These are phyloP conservation scores for Bucorvus abyssinicus DNA, from an alignment of 2,797 vertebrate genomes.

Conservation along the genomic window DNA sequence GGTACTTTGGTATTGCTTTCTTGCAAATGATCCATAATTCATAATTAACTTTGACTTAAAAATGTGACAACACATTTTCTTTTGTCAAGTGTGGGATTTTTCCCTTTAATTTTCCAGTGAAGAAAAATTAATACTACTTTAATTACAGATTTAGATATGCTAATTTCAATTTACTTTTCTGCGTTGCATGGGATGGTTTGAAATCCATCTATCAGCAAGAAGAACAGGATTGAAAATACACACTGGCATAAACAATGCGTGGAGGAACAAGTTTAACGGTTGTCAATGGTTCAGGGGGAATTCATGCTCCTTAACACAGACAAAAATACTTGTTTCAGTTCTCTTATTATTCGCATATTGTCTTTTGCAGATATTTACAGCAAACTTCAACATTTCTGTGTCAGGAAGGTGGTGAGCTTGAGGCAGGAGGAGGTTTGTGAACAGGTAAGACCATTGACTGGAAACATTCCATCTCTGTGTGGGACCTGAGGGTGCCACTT, in stretches of 20 bases:
- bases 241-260: background rate
- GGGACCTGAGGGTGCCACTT: background rate
- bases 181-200: background rate
- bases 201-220: background rate
- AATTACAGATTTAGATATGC: slow-evolving; percentile 20
- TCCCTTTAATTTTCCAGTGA: background rate
- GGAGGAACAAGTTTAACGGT: background rate
- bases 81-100: background rate
- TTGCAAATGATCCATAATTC: slow-evolving; percentile 63
- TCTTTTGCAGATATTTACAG: background rate
- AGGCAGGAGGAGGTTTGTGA: background rate
- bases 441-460: background rate
- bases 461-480: background rate
- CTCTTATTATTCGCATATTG: background rate
- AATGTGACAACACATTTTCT: slow-evolving; percentile 47
- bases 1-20: slow-evolving; percentile 59
- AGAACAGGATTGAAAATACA: background rate
- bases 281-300: background rate
- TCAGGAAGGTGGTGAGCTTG: background rate
- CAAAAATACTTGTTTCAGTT: background rate
- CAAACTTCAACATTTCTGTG: background rate
- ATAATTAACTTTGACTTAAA: slow-evolving; percentile 42
- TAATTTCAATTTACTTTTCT: slow-evolving; percentile 34
- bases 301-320: background rate
- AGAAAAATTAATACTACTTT: slow-evolving; percentile 41